Percentiles rank a stretch among this genome's conserved stretches.
phyloP scores from a whole-genome alignment of 2,888 invertebrate species.

The Prenolepis imparis region DNA sequence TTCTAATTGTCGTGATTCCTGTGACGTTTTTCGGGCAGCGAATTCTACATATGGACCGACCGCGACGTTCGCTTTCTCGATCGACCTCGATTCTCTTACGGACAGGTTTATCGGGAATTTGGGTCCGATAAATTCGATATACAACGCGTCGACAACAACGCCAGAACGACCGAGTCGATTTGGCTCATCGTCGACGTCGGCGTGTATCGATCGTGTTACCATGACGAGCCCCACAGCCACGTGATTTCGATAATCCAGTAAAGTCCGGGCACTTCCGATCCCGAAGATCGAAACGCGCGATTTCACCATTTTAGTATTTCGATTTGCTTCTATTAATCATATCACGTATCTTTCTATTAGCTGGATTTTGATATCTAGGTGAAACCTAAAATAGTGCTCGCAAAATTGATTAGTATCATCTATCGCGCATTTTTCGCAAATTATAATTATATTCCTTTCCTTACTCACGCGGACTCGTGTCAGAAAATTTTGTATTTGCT shows the following conservation, averaged over 20 bases:
- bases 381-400: neutral
- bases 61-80: slow-evolving; percentile 67
- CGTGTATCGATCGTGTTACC: slow-evolving; percentile 73
- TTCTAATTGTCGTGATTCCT: neutral
- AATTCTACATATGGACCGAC: slow-evolving; percentile 61
- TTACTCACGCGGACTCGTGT: neutral
- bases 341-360: neutral
- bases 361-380: neutral
- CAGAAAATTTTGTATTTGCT: neutral
- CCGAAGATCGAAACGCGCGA: neutral
- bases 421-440: neutral
- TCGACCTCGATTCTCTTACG: slow-evolving; percentile 73
- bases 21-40: slow-evolving; percentile 29
- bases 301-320: neutral
- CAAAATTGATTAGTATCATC: neutral
- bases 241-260: slow-evolving; percentile 68
- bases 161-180: neutral
- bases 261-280: slow-evolving; percentile 29
- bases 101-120: slow-evolving; percentile 73
- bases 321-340: neutral
- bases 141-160: slow-evolving; percentile 63
- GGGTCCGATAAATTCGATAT: slow-evolving; percentile 75
- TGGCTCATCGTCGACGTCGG: slow-evolving; percentile 65
- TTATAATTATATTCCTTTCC: neutral
- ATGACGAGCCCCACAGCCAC: slow-evolving; percentile 51